phyloP scores from a whole-genome alignment of 1,140 invertebrate genomes.

The Penaeus indicus region DNA sequence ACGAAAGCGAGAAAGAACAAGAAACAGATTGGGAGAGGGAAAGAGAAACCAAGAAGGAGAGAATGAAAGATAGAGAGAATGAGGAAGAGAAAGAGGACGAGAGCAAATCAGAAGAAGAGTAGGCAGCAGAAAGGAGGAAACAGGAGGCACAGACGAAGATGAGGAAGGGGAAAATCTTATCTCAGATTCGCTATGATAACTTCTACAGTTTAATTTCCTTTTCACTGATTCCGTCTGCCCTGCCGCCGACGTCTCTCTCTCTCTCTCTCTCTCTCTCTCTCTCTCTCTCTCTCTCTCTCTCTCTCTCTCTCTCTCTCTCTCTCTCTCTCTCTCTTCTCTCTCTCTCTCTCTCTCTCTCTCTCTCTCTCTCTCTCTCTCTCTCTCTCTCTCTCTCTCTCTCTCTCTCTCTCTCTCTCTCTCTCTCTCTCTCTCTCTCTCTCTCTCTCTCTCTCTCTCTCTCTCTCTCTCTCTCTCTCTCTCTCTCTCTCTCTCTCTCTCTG shows the following conservation, averaged over 20 bases:
- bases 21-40: too few relatives aligned
- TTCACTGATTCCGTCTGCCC: too few relatives aligned
- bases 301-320: slow-evolving; percentile 8
- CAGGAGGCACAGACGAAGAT: too few relatives aligned
- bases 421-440: background rate
- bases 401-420: background rate
- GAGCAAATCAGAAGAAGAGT: too few relatives aligned
- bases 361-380: background rate
- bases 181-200: too few relatives aligned
- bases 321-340: background rate
- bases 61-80: too few relatives aligned
- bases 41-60: too few relatives aligned
- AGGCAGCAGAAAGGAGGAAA: too few relatives aligned
- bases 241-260: background rate
- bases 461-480: slow-evolving; percentile 40
- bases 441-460: slow-evolving; percentile 39
- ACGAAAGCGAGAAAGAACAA: too few relatives aligned
- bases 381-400: background rate
- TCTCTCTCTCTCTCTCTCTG: slow-evolving; percentile 28
- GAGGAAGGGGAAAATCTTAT: too few relatives aligned
- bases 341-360: background rate
- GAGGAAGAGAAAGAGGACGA: too few relatives aligned
- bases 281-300: slow-evolving; percentile 10
- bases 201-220: too few relatives aligned
- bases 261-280: background rate